Evolutionary conservation across 2,888 invertebrate genomes (phyloP).

Genomic region (Leucania comma): DNA sequence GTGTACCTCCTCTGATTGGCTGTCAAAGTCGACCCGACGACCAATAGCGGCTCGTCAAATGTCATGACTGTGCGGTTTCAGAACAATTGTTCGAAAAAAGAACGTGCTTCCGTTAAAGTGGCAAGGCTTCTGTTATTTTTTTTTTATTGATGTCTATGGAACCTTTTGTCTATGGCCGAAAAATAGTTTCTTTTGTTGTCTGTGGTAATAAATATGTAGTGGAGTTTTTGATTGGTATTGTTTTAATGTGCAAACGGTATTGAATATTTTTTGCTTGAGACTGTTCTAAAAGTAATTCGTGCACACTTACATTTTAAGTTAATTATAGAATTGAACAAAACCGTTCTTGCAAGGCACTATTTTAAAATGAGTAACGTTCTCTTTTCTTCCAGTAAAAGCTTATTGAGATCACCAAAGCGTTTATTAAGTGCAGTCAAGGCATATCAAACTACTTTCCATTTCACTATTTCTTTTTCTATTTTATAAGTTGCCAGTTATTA

Average conservation of each 20-base stretch:
- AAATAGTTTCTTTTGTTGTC: slow-evolving; percentile 64
- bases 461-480: too few relatives aligned
- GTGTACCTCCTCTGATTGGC: slow-evolving; percentile 86
- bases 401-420: neutral
- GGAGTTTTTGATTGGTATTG: slow-evolving; percentile 55
- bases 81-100: slow-evolving; percentile 84
- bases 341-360: slow-evolving; percentile 1
- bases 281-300: slow-evolving; percentile 24
- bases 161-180: slow-evolving; percentile 74
- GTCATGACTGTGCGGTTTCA: slow-evolving; percentile 86
- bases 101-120: slow-evolving; percentile 88
- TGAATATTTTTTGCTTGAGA: slow-evolving; percentile 33
- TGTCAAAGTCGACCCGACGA: slow-evolving; percentile 85
- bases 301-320: slow-evolving; percentile 14
- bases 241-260: slow-evolving; percentile 54
- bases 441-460: neutral
- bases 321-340: slow-evolving; percentile 35
- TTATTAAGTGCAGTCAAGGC: neutral
- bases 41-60: slow-evolving; percentile 89
- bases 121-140: slow-evolving; percentile 81
- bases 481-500: too few relatives aligned
- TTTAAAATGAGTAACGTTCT: neutral
- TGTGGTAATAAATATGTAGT: slow-evolving; percentile 55
- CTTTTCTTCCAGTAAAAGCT: neutral
- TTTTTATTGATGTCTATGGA: slow-evolving; percentile 71